These are phyloP conservation scores for Gastracanthus pulcherrimus DNA, from an alignment of 2,888 invertebrate species.

Conservation along the genomic window DNA sequence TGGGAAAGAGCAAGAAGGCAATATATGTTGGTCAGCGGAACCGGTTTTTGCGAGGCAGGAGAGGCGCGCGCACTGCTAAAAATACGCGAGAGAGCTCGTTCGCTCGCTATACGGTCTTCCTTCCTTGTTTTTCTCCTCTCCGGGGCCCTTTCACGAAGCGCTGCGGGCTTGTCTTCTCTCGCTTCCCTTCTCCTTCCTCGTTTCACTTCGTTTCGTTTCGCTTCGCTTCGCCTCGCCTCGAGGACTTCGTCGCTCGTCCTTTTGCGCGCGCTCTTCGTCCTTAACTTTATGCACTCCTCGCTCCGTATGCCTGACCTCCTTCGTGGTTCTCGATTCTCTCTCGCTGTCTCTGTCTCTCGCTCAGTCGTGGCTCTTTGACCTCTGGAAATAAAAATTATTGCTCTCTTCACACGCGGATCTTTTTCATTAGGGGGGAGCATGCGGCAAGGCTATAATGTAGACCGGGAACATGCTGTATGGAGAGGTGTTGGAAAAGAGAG, in stretches of 20 bases:
- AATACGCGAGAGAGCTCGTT: slow-evolving; percentile 26
- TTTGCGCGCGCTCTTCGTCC: slow-evolving; percentile 20
- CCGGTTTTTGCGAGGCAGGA: slow-evolving; percentile 69
- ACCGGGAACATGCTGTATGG: not conserved
- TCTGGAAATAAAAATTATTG: slow-evolving; percentile 43
- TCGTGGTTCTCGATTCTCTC: too few species aligned
- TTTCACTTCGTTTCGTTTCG: slow-evolving; percentile 32
- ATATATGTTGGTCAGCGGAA: slow-evolving; percentile 58
- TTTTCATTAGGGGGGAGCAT: slow-evolving; percentile 7
- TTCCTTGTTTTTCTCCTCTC: slow-evolving; percentile 33
- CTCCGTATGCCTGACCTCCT: slow-evolving; percentile 43
- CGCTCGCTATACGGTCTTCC: slow-evolving; percentile 21
- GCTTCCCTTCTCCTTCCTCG: not conserved
- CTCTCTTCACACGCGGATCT: slow-evolving; percentile 26
- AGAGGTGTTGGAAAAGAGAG: not conserved
- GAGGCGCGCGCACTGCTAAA: slow-evolving; percentile 39
- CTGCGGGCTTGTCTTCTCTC: not conserved
- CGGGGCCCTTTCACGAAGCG: slow-evolving; percentile 17
- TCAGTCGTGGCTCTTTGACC: too few species aligned
- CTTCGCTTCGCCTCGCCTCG: slow-evolving; percentile 37
- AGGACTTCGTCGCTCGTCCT: slow-evolving; percentile 1
- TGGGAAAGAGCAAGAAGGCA: not conserved
- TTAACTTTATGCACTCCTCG: not conserved
- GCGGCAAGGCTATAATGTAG: too few species aligned
- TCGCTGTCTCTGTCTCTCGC: too few species aligned